Conservation (phyloP, 2,113 vertebrate species). For the Ardeotis arabs region DNA sequence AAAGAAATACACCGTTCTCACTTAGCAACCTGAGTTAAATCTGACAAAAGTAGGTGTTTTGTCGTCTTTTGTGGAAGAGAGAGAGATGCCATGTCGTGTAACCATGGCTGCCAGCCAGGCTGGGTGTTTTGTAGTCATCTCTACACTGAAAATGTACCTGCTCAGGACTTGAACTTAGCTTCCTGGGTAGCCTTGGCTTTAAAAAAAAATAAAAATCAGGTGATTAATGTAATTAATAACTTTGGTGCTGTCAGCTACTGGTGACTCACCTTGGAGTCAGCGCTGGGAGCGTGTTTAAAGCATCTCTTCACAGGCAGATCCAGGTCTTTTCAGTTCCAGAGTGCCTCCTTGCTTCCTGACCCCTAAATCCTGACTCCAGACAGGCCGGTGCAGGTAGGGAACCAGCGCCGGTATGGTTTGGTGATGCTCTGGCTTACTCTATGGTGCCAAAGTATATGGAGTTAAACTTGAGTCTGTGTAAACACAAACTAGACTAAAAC, state of each 20-base stretch:
- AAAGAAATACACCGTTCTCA: neutral
- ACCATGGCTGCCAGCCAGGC: neutral
- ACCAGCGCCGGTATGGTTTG: neutral
- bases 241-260: neutral
- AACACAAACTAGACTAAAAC: neutral
- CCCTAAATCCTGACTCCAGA: neutral
- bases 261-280: neutral
- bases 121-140: neutral
- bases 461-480: neutral
- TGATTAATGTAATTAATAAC: neutral
- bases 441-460: neutral
- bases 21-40: constrained; percentile 47
- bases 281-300: neutral
- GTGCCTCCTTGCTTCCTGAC: neutral
- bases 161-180: neutral
- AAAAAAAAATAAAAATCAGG: neutral
- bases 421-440: neutral
- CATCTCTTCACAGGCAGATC: neutral
- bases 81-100: neutral
- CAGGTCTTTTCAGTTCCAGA: neutral
- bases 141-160: neutral
- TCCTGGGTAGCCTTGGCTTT: neutral
- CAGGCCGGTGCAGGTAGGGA: neutral
- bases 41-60: constrained; percentile 20
- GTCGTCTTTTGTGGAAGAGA: neutral